Percentiles rank a stretch among this genome's conserved stretches.
These are phyloP conservation scores for Lucilia sericata DNA, from an alignment of 1,140 invertebrate species.

Conservation along the genomic window DNA sequence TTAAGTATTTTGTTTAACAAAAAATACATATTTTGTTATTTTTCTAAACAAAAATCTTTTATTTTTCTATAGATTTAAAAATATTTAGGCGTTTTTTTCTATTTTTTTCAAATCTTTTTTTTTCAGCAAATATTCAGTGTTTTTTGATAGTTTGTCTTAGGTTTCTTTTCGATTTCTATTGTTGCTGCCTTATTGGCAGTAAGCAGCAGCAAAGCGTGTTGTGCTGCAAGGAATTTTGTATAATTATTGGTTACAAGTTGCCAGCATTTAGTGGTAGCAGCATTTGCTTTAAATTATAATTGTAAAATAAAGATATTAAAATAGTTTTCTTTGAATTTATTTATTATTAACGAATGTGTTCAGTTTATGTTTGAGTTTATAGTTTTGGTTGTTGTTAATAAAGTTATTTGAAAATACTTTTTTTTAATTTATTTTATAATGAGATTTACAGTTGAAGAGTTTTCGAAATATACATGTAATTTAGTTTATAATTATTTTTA, in stretches of 20 bases:
- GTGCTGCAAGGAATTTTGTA: slow-evolving; percentile 13
- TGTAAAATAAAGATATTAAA: too few species aligned
- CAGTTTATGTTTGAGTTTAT: too few species aligned
- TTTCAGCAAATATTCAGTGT: neutral
- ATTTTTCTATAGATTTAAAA: neutral
- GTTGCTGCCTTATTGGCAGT: neutral
- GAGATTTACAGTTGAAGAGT: too few species aligned
- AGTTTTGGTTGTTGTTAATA: too few species aligned
- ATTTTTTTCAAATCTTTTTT: neutral
- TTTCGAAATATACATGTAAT: too few species aligned
- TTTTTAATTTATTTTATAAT: too few species aligned
- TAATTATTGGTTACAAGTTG: slow-evolving; percentile 13
- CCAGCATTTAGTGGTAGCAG: neutral
- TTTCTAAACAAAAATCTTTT: neutral
- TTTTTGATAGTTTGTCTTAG: neutral
- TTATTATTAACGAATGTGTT: too few species aligned
- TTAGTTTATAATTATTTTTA: too few species aligned
- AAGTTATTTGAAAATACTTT: too few species aligned
- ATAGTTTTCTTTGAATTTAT: too few species aligned
- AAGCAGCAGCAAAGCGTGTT: neutral
- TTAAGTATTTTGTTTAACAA: neutral
- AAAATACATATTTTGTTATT: neutral
- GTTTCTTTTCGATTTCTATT: neutral
- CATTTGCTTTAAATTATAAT: neutral
- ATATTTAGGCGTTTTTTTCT: neutral